A percentile compares a stretch with the other conserved stretches of the same genome.
These are phyloP conservation scores for Syrista parreyssii DNA, from an alignment of 2,888 invertebrate species.

Conservation along the genomic window DNA sequence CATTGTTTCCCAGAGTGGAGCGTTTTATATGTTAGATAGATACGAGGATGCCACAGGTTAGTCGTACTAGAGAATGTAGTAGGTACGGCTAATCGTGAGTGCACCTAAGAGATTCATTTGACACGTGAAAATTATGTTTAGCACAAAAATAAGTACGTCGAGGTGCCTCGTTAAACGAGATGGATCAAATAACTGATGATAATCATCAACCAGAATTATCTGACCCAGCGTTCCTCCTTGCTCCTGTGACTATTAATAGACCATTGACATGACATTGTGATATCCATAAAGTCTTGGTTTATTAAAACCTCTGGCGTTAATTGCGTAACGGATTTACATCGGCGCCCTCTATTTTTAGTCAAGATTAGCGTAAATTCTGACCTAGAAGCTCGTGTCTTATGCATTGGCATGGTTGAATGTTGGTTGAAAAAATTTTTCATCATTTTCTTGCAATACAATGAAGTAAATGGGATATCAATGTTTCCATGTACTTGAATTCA, in stretches of 20 bases:
- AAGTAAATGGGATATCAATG: too few species aligned
- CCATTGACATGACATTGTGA: constrained; percentile 1
- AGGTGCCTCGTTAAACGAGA: not conserved
- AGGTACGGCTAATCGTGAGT: not conserved
- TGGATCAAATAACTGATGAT: not conserved
- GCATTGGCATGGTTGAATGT: not conserved
- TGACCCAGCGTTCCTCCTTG: not conserved
- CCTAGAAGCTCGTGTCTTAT: not conserved
- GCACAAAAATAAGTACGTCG: not conserved
- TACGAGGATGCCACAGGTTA: not conserved
- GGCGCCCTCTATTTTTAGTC: constrained; percentile 17
- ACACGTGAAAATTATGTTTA: not conserved
- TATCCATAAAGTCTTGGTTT: constrained; percentile 14
- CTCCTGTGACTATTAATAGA: constrained; percentile 11
- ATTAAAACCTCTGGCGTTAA: constrained; percentile 21
- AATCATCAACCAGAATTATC: not conserved
- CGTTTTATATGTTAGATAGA: not conserved
- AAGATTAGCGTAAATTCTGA: not conserved
- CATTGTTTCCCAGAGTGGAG: not conserved
- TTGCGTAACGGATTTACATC: constrained; percentile 21
- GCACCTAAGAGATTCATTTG: not conserved
- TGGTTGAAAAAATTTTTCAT: not conserved
- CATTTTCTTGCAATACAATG: not conserved
- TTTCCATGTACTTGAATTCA: too few species aligned
- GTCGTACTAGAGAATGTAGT: not conserved